Evolutionary conservation across 2,797 vertebrate genomes (phyloP), one percentile per base, ranked within the genome.

Genomic region (Pteronotus mesoamericanus): DNA sequence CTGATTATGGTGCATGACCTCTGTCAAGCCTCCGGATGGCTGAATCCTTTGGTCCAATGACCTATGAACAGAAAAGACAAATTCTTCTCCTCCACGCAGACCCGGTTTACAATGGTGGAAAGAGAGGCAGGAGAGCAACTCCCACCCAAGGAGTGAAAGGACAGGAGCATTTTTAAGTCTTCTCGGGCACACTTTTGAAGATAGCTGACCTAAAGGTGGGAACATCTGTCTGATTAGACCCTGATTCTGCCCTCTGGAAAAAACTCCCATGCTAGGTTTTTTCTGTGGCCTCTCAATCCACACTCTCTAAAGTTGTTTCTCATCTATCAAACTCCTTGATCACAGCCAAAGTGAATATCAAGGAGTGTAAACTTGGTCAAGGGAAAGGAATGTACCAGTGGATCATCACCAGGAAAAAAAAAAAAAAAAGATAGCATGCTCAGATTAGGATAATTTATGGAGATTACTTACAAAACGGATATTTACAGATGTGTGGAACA

Each of bases 301-400:
- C 5, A 3, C 48, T 22, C 55, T n/a, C 74, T 26, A 32, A 79
- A 68, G 19, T 16, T 37, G 19, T 48, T 34, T 18, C 34, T 83
- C 87, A 37, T 55, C n/a, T 91, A 6, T n/a, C 19, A 22, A 79
- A 75, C 39, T 59, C 37, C 22, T 32, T 0, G 0, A 9, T 74
- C 68, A 26, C 3, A 5, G 39, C 32, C 51, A 61, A 69, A 88
- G 69, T 55, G 19, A 59, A 19, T 22, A 55, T 3, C 68, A 29
- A 69, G 57, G 19, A 24, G 6, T 46, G 3, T 22, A 53, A 0
- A 0, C 6, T 2, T 3, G 1, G 16, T 64, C 9, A 6, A 26
- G n/a, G 48, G 15, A 3, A 32, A 39, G 7, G 22, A 26, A 39
- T 5, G 12, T 19, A n/a, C 6, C 26, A 24, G 7, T 46, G 44